phyloP scores from a whole-genome alignment of 2,797 vertebrate genomes.

The Lates japonicus region DNA sequence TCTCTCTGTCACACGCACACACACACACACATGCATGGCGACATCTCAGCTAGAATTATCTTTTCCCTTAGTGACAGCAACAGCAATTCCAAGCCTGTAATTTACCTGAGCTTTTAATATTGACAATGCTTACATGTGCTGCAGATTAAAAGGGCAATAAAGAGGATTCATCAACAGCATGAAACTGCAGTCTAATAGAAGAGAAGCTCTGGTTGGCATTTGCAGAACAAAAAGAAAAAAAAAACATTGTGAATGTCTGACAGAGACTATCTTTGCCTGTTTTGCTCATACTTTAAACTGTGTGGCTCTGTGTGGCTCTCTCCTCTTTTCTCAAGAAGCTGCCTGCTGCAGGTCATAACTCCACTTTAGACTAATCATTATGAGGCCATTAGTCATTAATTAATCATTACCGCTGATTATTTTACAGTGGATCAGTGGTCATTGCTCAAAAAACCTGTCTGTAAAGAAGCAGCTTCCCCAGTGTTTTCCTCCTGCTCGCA shows the following conservation, averaged over 20 bases:
- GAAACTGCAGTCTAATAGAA: conserved; percentile 4
- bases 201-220: not conserved
- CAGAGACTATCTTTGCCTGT: conserved; percentile 1
- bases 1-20: not conserved
- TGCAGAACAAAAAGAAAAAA: not conserved
- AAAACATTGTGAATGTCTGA: not conserved
- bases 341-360: conserved; percentile 33
- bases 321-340: conserved; percentile 11
- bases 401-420: conserved; percentile 36
- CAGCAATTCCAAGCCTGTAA: conserved; percentile 28
- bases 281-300: not conserved
- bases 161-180: conserved; percentile 25
- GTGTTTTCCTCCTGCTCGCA: conserved; percentile 3
- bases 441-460: conserved; percentile 23
- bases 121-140: conserved; percentile 35
- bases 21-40: conserved; percentile 1
- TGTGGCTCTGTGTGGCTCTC: not conserved
- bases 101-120: conserved; percentile 56
- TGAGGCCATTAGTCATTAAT: conserved; percentile 52
- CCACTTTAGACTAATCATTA: conserved; percentile 42
- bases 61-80: conserved; percentile 32
- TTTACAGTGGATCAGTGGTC: conserved; percentile 22
- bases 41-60: conserved; percentile 32
- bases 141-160: conserved; percentile 61
- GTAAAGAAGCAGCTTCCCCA: not conserved